Base-by-base conservation (phyloP, 2,797 vertebrate genomes). In the Diceros bicornis region DNA sequence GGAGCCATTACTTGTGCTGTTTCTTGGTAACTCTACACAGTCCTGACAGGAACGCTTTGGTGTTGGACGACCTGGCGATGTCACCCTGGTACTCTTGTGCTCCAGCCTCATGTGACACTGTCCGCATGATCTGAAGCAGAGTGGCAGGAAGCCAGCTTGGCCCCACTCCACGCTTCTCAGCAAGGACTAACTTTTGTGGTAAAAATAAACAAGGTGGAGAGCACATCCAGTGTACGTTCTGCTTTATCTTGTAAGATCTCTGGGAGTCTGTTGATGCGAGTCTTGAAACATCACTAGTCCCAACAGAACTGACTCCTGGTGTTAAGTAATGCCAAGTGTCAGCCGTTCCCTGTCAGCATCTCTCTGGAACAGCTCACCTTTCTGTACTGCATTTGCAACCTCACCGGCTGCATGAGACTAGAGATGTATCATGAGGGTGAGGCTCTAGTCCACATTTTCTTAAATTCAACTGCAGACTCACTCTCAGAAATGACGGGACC, bases 101-200 rank as follows among this genome's bases (percentile, higher is more conserved):
- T 32, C 62, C 17, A 44, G 94, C 21, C 64, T 96, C 95, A 87
- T 34, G 3, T 18, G 74, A 71, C 71, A 68, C 71, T 29, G 21
- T 69, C 55, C 52, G 47, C 0, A 6, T 20, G 62, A 91, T 74
- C 44, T 74, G n/a, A 68, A 69, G 86, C 55, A 75, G 61, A 74
- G 41, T 47, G 93, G 93, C 96, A 91, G 82, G 74, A 83, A 86
- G 96, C 82, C 96, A 96, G 57, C 37, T 79, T 25, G 66, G 78
- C 55, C 52, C 50, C 57, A 14, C 14, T 91, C 55, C 44, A 17
- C 2, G 32, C 55, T 69, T 79, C 32, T 81, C 37, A 79, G 50
- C 29, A 71, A 86, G 91, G 89, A 79, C 10, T 50, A 52, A 79
- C 64, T 34, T 91, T 37, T 41, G 84, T 83, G 82, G 61, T 96